Evolutionary conservation across 2,113 vertebrate species (phyloP).

Genomic region (crab-eating macaque (Macaca fascicularis)): T2T-MFA8v1.1 NC_088376.1:116061001-116061500

Average conservation of each 20-base stretch:
- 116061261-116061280: not conserved
- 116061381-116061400: not conserved
- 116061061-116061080: no score
- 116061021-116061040: no score
- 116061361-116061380: not conserved
- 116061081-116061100: no score
- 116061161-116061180: not conserved
- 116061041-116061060: no score
- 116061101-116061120: no score
- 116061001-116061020: no score
- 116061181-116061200: not conserved
- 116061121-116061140: no score
- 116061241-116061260: not conserved
- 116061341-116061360: not conserved
- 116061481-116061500: not conserved
- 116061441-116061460: not conserved
- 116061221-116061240: not conserved
- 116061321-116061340: not conserved
- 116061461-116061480: slow-evolving; percentile 29
- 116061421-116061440: slow-evolving; percentile 29
- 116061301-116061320: not conserved
- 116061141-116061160: no score
- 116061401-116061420: slow-evolving; percentile 28
- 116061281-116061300: not conserved
- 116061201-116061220: not conserved